phyloP scores from a whole-genome alignment of 2,888 invertebrate species.

The Didymodactylos carnosus region DNA sequence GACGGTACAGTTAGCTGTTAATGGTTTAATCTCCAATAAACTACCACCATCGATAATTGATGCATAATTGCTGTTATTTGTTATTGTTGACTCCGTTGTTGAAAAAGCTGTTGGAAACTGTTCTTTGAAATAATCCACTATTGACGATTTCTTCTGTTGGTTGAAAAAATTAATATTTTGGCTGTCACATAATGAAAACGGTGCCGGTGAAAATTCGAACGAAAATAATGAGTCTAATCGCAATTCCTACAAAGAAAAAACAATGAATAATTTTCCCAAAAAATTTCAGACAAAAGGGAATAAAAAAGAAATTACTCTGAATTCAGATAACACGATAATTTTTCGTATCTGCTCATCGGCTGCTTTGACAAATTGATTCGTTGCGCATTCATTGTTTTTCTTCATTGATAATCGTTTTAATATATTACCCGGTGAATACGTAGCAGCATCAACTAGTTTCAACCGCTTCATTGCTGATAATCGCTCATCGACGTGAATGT shows the following conservation, averaged over 20 bases:
- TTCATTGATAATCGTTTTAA: neutral
- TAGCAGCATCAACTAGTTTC: neutral
- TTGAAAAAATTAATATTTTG: neutral
- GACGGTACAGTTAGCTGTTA: neutral
- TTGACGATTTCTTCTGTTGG: neutral
- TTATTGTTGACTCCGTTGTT: neutral
- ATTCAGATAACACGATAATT: neutral
- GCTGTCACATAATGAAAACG: neutral
- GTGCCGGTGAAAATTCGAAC: neutral
- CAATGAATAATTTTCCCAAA: no score
- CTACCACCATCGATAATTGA: neutral
- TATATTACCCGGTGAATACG: neutral
- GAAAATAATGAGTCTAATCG: neutral
- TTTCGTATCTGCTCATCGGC: neutral
- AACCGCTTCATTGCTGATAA: neutral
- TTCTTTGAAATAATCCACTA: neutral
- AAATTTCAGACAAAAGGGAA: no score
- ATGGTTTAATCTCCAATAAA: neutral
- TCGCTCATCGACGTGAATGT: neutral
- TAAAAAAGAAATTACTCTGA: neutral
- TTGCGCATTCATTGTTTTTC: neutral
- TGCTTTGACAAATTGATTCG: neutral
- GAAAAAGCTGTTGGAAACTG: neutral
- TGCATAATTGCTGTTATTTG: neutral
- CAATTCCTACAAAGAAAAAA: neutral